Conservation (phyloP, 2,888 invertebrate species). For the Ophioninae sp. region DNA sequence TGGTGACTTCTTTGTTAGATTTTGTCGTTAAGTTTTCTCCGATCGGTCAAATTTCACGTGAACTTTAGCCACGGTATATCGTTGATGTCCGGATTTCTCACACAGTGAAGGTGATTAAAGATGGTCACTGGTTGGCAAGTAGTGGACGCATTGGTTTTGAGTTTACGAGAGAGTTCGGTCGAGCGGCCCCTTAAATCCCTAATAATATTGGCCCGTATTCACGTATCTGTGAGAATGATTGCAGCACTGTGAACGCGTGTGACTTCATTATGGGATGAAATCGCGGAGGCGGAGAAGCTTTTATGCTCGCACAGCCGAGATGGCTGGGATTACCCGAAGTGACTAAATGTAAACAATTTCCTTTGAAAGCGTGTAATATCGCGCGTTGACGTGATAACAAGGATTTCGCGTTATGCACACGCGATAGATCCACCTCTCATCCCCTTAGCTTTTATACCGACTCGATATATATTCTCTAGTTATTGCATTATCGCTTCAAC, state of each 20-base stretch:
- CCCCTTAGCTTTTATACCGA: not conserved
- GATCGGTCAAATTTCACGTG: not conserved
- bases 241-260: slow-evolving; percentile 12
- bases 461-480: slow-evolving; percentile 8
- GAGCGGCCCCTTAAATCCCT: slow-evolving; percentile 17
- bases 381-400: slow-evolving; percentile 22
- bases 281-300: slow-evolving; percentile 17
- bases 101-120: not conserved
- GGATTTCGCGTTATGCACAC: slow-evolving; percentile 17
- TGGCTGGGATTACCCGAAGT: slow-evolving; percentile 10
- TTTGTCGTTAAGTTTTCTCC: not conserved
- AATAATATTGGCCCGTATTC: slow-evolving; percentile 43
- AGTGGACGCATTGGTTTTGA: not conserved
- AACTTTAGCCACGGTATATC: not conserved
- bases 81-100: not conserved
- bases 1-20: too few relatives aligned
- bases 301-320: not conserved
- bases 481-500: slow-evolving; percentile 27
- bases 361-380: slow-evolving; percentile 46
- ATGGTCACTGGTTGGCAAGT: not conserved
- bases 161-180: slow-evolving; percentile 19
- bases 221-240: slow-evolving; percentile 40
- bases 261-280: slow-evolving; percentile 45
- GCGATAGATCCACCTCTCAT: not conserved
- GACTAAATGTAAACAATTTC: slow-evolving; percentile 40